A percentile compares a stretch with the other conserved stretches of the same genome.
Evolutionary conservation across 37 sponge, comb jelly and placozoan species (phyloP).

Genomic region (Diacarnus erythraeanus): DNA sequence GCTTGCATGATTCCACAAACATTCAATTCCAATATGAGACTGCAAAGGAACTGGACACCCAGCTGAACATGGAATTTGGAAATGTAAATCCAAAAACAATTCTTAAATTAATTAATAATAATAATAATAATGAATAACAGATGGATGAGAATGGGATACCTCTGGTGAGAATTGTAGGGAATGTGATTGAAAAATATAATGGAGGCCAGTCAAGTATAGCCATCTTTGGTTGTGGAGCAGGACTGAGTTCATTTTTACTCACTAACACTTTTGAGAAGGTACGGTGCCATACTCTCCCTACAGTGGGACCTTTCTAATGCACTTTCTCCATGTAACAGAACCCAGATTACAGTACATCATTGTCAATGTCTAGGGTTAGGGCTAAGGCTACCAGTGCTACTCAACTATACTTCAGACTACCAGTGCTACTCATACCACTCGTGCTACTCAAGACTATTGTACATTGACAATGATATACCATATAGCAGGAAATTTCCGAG

Average conservation of each 20-base stretch:
- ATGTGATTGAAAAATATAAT: conserved; percentile 9
- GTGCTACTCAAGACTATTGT: no score
- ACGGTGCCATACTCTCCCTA: no score
- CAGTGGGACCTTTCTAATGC: no score
- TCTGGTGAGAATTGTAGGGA: conserved; percentile 11
- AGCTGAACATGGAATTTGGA: conserved; percentile 35
- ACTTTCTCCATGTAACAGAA: no score
- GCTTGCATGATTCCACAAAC: conserved; percentile 37
- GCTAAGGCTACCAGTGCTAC: no score
- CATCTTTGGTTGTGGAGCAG: conserved; percentile 78
- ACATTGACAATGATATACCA: no score
- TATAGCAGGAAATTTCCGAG: no score
- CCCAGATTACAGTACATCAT: no score
- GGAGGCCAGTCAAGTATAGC: conserved; percentile 7
- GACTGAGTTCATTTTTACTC: conserved; percentile 53
- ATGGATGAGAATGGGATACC: conserved; percentile 15
- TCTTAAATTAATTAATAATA: background rate
- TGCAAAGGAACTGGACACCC: background rate
- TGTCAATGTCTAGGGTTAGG: no score
- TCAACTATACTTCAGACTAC: no score
- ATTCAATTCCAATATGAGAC: conserved; percentile 55
- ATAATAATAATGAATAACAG: conserved; percentile 1
- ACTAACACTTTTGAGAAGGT: conserved; percentile 54
- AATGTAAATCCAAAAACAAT: background rate
- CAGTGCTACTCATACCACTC: no score